Evolutionary conservation across 2,797 vertebrate species (phyloP).

Genomic region (Brotula barbata): DNA sequence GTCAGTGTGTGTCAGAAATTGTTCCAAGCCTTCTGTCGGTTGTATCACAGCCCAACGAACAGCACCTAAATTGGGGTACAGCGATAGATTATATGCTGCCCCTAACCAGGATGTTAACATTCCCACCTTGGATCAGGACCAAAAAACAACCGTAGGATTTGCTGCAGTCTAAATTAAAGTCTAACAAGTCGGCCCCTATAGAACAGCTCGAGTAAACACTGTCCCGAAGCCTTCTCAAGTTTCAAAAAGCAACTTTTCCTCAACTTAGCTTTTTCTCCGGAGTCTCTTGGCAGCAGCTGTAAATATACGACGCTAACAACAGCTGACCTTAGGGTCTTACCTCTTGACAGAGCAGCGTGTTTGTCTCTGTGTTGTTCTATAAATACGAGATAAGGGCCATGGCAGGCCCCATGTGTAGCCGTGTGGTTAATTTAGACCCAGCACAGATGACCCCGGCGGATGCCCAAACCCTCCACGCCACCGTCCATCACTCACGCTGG

Average conservation of each 20-base stretch:
- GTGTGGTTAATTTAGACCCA: constrained; percentile 74
- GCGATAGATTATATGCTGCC: no score
- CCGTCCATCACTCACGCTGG: constrained; percentile 62
- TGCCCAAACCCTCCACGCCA: constrained; percentile 40
- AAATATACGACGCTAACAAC: constrained; percentile 49
- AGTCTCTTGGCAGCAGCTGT: constrained; percentile 39
- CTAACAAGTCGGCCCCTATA: constrained; percentile 7
- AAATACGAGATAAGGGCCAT: constrained; percentile 67
- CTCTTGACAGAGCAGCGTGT: constrained; percentile 54
- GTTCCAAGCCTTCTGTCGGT: no score
- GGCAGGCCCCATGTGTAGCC: constrained; percentile 63
- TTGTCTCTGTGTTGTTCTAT: constrained; percentile 68
- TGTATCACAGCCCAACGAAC: no score
- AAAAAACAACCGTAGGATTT: background rate
- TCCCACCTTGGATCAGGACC: background rate
- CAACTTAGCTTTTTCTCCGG: constrained; percentile 12
- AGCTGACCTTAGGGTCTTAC: constrained; percentile 54
- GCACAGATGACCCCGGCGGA: constrained; percentile 60
- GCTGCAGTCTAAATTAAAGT: background rate
- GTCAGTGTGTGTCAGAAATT: no score
- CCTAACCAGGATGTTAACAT: no score
- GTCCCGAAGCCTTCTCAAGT: constrained; percentile 2
- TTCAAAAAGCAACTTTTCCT: constrained; percentile 37
- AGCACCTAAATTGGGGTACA: no score
- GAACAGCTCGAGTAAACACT: background rate